Evolutionary conservation across 2,888 invertebrate genomes (phyloP).

Genomic region (Lymantria monacha): DNA sequence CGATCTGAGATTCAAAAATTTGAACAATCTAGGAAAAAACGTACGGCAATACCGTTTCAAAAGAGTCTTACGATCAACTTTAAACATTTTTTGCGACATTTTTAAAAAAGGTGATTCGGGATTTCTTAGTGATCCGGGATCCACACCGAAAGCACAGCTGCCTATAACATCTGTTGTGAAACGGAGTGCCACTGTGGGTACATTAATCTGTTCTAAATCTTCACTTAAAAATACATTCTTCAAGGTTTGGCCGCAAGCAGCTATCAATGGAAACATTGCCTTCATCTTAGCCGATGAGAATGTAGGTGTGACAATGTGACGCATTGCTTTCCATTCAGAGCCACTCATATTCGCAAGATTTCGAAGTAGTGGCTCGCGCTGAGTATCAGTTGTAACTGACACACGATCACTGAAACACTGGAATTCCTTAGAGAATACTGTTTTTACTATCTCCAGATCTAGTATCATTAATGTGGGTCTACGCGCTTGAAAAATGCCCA

Average conservation of each 20-base stretch:
- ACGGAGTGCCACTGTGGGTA: slow-evolving; percentile 63
- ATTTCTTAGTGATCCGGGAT: slow-evolving; percentile 65
- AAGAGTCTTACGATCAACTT: slow-evolving; percentile 56
- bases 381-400: slow-evolving; percentile 67
- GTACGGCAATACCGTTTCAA: slow-evolving; percentile 70
- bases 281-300: slow-evolving; percentile 78
- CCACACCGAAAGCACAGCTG: slow-evolving; percentile 73
- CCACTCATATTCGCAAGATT: slow-evolving; percentile 76
- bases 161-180: slow-evolving; percentile 76
- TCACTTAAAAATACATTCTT: slow-evolving; percentile 49
- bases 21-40: slow-evolving; percentile 69
- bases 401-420: slow-evolving; percentile 65
- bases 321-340: slow-evolving; percentile 73
- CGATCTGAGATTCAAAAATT: slow-evolving; percentile 66
- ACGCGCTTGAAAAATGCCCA: slow-evolving; percentile 74
- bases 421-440: slow-evolving; percentile 63
- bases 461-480: slow-evolving; percentile 69
- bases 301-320: slow-evolving; percentile 72
- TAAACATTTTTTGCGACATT: slow-evolving; percentile 76
- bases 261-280: slow-evolving; percentile 73
- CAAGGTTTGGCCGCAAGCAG: slow-evolving; percentile 63
- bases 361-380: slow-evolving; percentile 68
- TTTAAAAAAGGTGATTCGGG: slow-evolving; percentile 66
- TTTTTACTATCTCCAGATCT: slow-evolving; percentile 66
- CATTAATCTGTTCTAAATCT: slow-evolving; percentile 53